Evolutionary conservation across 2,797 vertebrate species (phyloP).

Genomic region (Alosa sapidissima): DNA sequence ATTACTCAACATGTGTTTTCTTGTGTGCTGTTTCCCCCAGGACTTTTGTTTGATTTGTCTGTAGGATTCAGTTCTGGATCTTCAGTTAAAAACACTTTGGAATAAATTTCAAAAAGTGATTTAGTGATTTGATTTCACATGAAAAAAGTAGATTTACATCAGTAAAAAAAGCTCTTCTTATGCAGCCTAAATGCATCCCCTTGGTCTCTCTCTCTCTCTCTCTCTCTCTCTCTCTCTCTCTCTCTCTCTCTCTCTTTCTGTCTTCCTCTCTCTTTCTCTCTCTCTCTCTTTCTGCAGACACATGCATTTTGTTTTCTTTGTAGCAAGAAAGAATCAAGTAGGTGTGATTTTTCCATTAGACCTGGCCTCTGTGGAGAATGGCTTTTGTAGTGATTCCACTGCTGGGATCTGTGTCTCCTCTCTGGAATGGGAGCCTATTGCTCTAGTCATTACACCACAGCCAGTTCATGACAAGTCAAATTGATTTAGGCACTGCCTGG

Average conservation of each 20-base stretch:
- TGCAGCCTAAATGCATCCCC: background rate
- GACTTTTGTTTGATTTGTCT: background rate
- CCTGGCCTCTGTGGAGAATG: background rate
- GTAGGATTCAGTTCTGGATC: background rate
- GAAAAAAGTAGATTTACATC: background rate
- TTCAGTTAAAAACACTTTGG: background rate
- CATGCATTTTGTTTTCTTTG: slow-evolving; percentile 5
- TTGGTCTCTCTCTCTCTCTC: slow-evolving; percentile 11
- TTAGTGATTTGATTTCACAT: background rate
- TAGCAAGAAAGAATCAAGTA: background rate
- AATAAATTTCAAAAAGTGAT: background rate
- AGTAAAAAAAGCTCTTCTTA: background rate
- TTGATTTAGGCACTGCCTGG: background rate
- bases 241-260: background rate
- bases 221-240: background rate
- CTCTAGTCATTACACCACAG: background rate
- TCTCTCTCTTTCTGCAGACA: slow-evolving; percentile 21
- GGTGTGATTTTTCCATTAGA: background rate
- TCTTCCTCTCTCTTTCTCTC: slow-evolving; percentile 4
- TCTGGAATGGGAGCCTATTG: background rate
- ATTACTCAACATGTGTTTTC: background rate
- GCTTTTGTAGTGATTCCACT: background rate
- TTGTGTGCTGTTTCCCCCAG: background rate
- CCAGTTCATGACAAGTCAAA: background rate
- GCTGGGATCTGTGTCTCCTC: background rate